Conservation (phyloP, 2,797 vertebrate species). For the Sebastolobus altivelis region DNA sequence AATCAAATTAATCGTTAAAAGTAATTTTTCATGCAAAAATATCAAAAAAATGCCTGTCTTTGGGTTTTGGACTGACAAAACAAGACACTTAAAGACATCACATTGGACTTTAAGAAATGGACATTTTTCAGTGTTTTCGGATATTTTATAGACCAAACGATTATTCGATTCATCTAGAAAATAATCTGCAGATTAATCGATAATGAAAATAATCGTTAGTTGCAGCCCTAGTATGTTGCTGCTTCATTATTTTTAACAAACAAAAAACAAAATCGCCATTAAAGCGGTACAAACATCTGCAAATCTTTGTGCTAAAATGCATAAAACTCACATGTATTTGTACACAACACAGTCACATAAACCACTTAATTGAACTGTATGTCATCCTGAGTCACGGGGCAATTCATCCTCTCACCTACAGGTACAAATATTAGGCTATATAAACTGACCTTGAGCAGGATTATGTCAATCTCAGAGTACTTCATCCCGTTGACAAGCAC, state of each 20-base stretch:
- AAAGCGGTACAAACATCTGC: neutral
- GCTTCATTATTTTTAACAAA: neutral
- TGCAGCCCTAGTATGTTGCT: neutral
- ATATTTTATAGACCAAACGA: too few relatives aligned
- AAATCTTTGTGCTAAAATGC: neutral
- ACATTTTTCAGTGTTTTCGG: too few relatives aligned
- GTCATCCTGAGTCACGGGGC: constrained; percentile 26
- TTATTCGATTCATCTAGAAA: too few relatives aligned
- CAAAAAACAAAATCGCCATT: neutral
- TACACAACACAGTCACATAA: neutral
- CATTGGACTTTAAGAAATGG: too few relatives aligned
- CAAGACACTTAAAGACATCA: too few relatives aligned
- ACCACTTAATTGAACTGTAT: constrained; percentile 13
- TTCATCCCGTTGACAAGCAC: constrained; percentile 99
- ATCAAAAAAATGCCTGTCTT: too few relatives aligned
- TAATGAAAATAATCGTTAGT: too few relatives aligned
- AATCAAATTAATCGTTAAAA: too few relatives aligned
- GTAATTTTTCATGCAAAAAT: too few relatives aligned
- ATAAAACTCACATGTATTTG: neutral
- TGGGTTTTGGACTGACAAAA: too few relatives aligned
- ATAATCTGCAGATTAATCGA: too few relatives aligned
- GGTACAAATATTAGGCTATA: constrained; percentile 31
- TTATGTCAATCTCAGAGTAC: constrained; percentile 98
- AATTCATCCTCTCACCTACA: constrained; percentile 18
- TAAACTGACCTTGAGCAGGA: constrained; percentile 93